Evolutionary conservation across 1,140 invertebrate species (phyloP).

Genomic region (Drosophila pallidifrons): DNA sequence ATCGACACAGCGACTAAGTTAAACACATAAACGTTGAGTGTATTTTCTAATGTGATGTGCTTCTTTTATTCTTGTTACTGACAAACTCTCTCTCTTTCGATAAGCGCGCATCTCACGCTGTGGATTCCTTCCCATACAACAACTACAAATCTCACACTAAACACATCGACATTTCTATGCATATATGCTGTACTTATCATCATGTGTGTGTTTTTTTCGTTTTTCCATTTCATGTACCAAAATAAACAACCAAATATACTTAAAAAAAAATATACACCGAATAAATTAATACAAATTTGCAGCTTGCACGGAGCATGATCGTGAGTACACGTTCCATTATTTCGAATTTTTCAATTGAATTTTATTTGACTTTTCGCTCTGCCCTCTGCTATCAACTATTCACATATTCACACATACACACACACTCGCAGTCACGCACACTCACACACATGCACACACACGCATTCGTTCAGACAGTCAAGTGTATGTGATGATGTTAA

Average conservation of each 20-base stretch:
- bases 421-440: constrained; percentile 17
- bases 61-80: constrained; percentile 33
- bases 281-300: constrained; percentile 79
- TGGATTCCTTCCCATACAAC: constrained; percentile 32
- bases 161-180: constrained; percentile 32
- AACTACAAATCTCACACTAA: constrained; percentile 28
- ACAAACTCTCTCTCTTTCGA: neutral
- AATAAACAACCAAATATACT: constrained; percentile 83
- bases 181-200: constrained; percentile 69
- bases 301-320: constrained; percentile 94
- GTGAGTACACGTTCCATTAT: constrained; percentile 88
- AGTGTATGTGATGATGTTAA: constrained; percentile 72
- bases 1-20: constrained; percentile 19
- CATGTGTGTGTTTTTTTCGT: constrained; percentile 72
- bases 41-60: constrained; percentile 52
- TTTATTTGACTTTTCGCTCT: constrained; percentile 51
- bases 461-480: constrained; percentile 27
- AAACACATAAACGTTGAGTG: constrained; percentile 43
- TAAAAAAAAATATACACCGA: constrained; percentile 38
- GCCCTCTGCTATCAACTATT: constrained; percentile 52
- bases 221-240: constrained; percentile 80
- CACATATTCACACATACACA: constrained; percentile 31
- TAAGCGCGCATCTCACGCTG: constrained; percentile 39
- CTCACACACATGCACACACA: constrained; percentile 9
- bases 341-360: constrained; percentile 66